A percentile compares a stretch with the other conserved stretches of the same genome.
Conservation (phyloP, 1,140 invertebrate species). For the Nilaparvata lugens region DNA sequence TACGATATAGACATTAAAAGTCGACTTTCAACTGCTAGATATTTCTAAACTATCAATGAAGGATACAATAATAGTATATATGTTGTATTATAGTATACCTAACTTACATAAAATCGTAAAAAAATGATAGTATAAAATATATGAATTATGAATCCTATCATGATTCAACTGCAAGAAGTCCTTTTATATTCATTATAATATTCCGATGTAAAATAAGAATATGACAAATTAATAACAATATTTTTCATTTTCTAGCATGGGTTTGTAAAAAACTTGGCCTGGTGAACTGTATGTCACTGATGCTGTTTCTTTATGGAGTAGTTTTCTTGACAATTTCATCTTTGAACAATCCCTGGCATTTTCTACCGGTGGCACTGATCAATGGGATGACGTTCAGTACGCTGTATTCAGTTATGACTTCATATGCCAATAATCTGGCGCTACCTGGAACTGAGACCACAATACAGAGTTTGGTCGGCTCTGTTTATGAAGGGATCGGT, state of each 20-base stretch:
- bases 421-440: slow-evolving; percentile 38
- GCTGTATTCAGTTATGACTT: slow-evolving; percentile 42
- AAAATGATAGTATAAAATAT: too few species aligned
- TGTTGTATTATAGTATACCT: too few species aligned
- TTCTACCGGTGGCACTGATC: slow-evolving; percentile 42
- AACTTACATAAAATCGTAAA: too few species aligned
- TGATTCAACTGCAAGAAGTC: too few species aligned
- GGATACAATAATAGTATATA: too few species aligned
- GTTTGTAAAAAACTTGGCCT: slow-evolving; percentile 42
- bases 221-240: neutral
- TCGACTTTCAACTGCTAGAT: too few species aligned
- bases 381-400: slow-evolving; percentile 45
- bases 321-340: slow-evolving; percentile 42
- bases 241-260: slow-evolving; percentile 27
- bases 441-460: slow-evolving; percentile 40
- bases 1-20: too few species aligned
- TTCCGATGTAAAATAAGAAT: too few species aligned
- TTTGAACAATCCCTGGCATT: slow-evolving; percentile 38
- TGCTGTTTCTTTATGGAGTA: slow-evolving; percentile 37
- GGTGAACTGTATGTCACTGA: slow-evolving; percentile 36
- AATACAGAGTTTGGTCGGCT: slow-evolving; percentile 36
- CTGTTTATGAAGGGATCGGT: slow-evolving; percentile 37
- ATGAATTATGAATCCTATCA: too few species aligned
- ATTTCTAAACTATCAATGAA: too few species aligned
- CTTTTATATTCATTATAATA: too few species aligned